A percentile compares a stretch with the other conserved stretches of the same genome.
Evolutionary conservation across 2,888 invertebrate species (phyloP).

Genomic region (Leistus spinibarbis): DNA sequence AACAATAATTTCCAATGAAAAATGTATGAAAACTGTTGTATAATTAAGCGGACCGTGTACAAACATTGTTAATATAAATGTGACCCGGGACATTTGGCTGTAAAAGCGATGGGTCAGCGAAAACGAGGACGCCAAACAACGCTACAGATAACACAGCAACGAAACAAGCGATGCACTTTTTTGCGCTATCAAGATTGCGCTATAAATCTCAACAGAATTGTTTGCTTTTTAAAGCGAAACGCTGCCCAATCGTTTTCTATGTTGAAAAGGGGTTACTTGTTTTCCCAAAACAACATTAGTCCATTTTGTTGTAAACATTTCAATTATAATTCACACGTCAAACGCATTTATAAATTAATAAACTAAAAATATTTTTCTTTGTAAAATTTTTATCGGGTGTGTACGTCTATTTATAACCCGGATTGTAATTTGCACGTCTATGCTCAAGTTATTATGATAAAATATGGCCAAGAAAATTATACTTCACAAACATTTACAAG

Average conservation of each 20-base stretch:
- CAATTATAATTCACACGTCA: too few relatives aligned
- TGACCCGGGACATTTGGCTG: not conserved
- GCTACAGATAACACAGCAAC: not conserved
- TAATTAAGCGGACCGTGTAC: constrained; percentile 8
- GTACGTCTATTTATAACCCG: constrained; percentile 13
- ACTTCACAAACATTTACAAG: constrained; percentile 37
- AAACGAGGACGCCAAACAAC: not conserved
- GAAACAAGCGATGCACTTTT: not conserved
- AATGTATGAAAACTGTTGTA: not conserved
- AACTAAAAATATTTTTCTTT: not conserved
- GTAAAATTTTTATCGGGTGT: constrained; percentile 1
- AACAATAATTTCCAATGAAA: not conserved
- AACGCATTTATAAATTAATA: not conserved
- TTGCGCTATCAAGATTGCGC: not conserved
- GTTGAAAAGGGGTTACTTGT: not conserved
- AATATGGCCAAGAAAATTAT: constrained; percentile 34
- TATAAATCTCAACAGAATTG: not conserved
- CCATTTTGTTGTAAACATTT: not conserved
- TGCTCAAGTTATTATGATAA: constrained; percentile 35
- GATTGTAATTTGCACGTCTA: constrained; percentile 34
- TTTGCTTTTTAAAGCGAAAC: not conserved
- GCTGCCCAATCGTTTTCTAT: not conserved
- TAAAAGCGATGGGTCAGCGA: constrained; percentile 8
- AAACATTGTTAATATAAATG: constrained; percentile 14
- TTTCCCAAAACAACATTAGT: not conserved